These are phyloP conservation scores for Scaptomyza tumidula DNA, from an alignment of 2,888 invertebrate species.

Conservation along the genomic window DNA sequence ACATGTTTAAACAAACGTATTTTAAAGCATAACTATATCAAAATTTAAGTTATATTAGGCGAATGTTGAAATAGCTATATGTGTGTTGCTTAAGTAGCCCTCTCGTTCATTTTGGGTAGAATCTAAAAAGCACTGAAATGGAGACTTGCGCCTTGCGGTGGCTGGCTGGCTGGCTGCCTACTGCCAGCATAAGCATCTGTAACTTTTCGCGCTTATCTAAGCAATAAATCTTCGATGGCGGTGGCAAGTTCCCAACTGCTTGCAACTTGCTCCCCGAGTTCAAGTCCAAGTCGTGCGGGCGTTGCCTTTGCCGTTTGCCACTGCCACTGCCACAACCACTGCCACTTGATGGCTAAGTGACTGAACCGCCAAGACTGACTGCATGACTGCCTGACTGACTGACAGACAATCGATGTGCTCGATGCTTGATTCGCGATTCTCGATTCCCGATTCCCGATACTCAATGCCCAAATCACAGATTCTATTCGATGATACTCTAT, in stretches of 20 bases:
- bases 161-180: constrained; percentile 48
- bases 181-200: constrained; percentile 83
- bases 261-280: constrained; percentile 30
- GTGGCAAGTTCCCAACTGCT: constrained; percentile 73
- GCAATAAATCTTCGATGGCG: constrained; percentile 82
- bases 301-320: constrained; percentile 60
- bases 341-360: constrained; percentile 68
- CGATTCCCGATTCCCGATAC: constrained; percentile 48
- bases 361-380: constrained; percentile 60
- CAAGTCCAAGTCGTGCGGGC: constrained; percentile 74
- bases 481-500: not conserved
- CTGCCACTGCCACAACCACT: constrained; percentile 24
- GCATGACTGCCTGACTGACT: constrained; percentile 38
- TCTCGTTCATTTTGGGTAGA: constrained; percentile 57
- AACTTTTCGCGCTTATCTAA: constrained; percentile 82
- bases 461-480: constrained; percentile 14
- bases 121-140: constrained; percentile 60
- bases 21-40: no score
- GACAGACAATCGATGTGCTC: constrained; percentile 62
- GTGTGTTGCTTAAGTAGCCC: constrained; percentile 21
- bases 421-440: constrained; percentile 48
- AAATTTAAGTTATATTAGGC: no score
- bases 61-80: not conserved
- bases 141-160: constrained; percentile 67
- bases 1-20: no score